These are phyloP conservation scores for Folsomia manolachei DNA, from an alignment of 2,888 invertebrate species.

Conservation along the genomic window DNA sequence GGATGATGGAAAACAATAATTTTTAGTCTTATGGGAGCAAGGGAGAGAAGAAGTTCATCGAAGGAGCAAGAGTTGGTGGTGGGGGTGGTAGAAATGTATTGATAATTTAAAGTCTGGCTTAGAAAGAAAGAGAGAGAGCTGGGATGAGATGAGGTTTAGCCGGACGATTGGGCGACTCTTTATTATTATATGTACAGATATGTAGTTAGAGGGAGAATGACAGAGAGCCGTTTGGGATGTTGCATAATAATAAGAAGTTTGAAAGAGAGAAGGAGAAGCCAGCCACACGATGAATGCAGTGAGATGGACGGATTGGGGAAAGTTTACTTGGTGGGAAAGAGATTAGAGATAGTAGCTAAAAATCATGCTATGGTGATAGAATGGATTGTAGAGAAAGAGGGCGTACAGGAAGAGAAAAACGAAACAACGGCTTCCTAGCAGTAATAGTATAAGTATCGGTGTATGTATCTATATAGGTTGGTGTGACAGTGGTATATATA, in stretches of 20 bases:
- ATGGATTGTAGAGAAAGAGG: not conserved
- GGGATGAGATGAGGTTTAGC: constrained; percentile 9
- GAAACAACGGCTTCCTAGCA: not conserved
- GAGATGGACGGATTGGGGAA: not conserved
- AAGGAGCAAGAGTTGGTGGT: not conserved
- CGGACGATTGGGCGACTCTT: constrained; percentile 21
- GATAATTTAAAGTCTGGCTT: constrained; percentile 17
- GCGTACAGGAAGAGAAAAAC: not conserved
- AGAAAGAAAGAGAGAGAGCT: too few species aligned
- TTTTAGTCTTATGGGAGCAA: not conserved
- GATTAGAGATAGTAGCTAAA: not conserved
- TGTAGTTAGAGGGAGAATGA: constrained; percentile 8
- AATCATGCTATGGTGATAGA: constrained; percentile 1
- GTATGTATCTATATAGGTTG: not conserved
- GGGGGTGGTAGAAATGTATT: constrained; percentile 15
- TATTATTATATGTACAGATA: too few species aligned
- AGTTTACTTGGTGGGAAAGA: not conserved
- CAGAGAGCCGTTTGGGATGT: constrained; percentile 4
- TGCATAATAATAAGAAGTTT: constrained; percentile 4
- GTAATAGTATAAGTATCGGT: not conserved
- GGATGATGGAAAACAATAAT: constrained; percentile 26
- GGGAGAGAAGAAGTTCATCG: constrained; percentile 9
- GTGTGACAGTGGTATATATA: not conserved
- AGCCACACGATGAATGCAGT: not conserved
- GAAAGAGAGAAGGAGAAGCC: constrained; percentile 2